Conservation (phyloP, 2,888 invertebrate genomes). For the Chromoteleia sp. region DNA sequence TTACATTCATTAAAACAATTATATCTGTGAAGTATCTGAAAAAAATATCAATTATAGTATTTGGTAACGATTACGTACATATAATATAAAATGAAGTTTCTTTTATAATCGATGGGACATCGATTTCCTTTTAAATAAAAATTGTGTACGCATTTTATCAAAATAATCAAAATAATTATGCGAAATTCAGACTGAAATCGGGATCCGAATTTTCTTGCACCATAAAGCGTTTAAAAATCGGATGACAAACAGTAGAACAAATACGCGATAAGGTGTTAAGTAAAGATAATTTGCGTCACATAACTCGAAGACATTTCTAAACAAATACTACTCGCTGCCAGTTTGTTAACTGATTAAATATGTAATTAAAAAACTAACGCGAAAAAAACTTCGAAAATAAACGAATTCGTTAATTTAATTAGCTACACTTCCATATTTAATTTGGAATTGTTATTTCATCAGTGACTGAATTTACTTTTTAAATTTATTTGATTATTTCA, state of each 20-base stretch:
- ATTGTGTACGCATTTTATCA: too few relatives aligned
- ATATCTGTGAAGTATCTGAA: too few relatives aligned
- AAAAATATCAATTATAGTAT: too few relatives aligned
- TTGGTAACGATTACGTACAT: too few relatives aligned
- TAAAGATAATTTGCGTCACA: constrained; percentile 78
- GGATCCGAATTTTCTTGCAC: constrained; percentile 35
- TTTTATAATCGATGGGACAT: too few relatives aligned
- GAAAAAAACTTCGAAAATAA: neutral
- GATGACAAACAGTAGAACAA: constrained; percentile 53
- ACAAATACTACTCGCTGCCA: constrained; percentile 70
- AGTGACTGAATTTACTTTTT: too few relatives aligned
- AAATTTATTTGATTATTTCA: too few relatives aligned
- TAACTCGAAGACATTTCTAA: constrained; percentile 72
- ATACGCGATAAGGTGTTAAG: constrained; percentile 73
- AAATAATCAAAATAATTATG: constrained; percentile 22
- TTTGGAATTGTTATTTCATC: too few relatives aligned
- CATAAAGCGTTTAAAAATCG: constrained; percentile 41
- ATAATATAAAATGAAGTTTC: too few relatives aligned
- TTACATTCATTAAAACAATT: too few relatives aligned
- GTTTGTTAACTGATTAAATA: constrained; percentile 58
- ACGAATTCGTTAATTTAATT: constrained; percentile 2
- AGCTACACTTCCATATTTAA: neutral
- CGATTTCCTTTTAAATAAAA: too few relatives aligned
- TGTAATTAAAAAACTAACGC: constrained; percentile 37
- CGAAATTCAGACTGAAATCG: constrained; percentile 42